Evolutionary conservation across 2,113 vertebrate species (phyloP), one percentile per base, ranked within the genome.

Genomic region (Lutjanus erythropterus): DNA sequence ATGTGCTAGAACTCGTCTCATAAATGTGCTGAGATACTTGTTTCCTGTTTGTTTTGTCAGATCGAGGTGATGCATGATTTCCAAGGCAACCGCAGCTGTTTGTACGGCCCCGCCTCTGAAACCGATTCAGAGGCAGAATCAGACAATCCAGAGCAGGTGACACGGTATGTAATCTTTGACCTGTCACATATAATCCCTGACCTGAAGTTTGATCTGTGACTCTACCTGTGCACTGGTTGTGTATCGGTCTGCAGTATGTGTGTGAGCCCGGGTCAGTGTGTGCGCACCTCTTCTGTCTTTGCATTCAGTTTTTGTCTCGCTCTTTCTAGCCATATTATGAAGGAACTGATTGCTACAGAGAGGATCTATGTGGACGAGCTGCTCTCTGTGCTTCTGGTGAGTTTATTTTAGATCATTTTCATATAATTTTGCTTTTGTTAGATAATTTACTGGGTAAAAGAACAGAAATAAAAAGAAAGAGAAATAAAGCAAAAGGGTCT

Each of bases 31-130:
- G 16, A 50, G 9, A 55, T 27, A 11, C 31, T 3, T 47, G 23
- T 37, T n/a, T 59, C 1, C 21, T 78, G 42, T 68, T 27, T 86
- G 71, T 82, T 73, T 39, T 90, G 89, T 69, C 92, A 99, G 98
- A 96, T 97, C 0, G 97, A 98, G 88, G 97, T 96, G n/a, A 95
- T 97, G 94, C 97, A 97, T 1, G 95, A 97, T 81, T 97, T 96
- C 44, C 96, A 93, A 88, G 97, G 97, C 78, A 97, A 96, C 86
- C 85, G 91, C 58, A 96, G 94, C 88, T 95, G 95, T 62, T 53
- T 94, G 49, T 92, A 95, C 0, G 90, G 91, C 21, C 9, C 88
- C 31, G 62, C 61, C 29, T 44, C 90, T 0, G 91, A 71, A 86
- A 96, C 66, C 59, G 94, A 94, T 88, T 91, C 95, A 5, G 96